Percentiles rank a stretch among this genome's conserved stretches.
Evolutionary conservation across 2,113 vertebrate species (phyloP).

Genomic region (Anolis sagrei): DNA sequence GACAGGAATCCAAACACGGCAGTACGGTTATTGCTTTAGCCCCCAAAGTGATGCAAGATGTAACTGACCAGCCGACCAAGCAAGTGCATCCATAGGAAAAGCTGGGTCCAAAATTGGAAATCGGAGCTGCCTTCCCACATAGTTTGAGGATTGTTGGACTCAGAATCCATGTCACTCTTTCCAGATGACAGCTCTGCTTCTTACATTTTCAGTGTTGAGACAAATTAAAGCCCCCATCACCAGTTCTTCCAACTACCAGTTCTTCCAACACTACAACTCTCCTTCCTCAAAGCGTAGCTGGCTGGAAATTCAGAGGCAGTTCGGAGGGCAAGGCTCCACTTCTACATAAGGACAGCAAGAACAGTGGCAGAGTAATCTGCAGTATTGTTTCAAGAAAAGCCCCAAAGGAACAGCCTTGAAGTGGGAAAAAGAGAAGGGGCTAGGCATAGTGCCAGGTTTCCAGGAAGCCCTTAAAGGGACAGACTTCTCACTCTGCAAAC

Average conservation of each 20-base stretch:
- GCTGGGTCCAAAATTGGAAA: slow-evolving; percentile 42
- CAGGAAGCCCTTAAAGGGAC: slow-evolving; percentile 35
- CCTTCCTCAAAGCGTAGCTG: background rate
- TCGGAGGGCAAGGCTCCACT: slow-evolving; percentile 13
- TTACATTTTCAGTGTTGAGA: background rate
- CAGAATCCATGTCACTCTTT: slow-evolving; percentile 2
- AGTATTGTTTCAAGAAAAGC: slow-evolving; percentile 28
- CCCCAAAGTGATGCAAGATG: background rate
- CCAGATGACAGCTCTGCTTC: background rate
- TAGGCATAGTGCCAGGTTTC: slow-evolving; percentile 28
- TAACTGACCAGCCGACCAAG: slow-evolving; percentile 30
- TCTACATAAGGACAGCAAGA: background rate
- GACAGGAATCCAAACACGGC: slow-evolving; percentile 30
- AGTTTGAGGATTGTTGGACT: background rate
- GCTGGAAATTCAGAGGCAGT: background rate
- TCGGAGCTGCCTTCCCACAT: slow-evolving; percentile 9
- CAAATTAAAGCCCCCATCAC: background rate
- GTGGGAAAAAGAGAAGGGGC: slow-evolving; percentile 21
- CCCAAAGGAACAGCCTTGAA: slow-evolving; percentile 24
- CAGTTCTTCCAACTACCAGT: background rate
- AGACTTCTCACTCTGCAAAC: background rate
- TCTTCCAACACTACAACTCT: background rate
- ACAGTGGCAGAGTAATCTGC: slow-evolving; percentile 15
- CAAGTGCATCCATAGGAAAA: slow-evolving; percentile 42
- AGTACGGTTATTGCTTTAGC: slow-evolving; percentile 7